Base-by-base conservation (phyloP, 2,113 vertebrate species). In the Gadus macrocephalus region DNA sequence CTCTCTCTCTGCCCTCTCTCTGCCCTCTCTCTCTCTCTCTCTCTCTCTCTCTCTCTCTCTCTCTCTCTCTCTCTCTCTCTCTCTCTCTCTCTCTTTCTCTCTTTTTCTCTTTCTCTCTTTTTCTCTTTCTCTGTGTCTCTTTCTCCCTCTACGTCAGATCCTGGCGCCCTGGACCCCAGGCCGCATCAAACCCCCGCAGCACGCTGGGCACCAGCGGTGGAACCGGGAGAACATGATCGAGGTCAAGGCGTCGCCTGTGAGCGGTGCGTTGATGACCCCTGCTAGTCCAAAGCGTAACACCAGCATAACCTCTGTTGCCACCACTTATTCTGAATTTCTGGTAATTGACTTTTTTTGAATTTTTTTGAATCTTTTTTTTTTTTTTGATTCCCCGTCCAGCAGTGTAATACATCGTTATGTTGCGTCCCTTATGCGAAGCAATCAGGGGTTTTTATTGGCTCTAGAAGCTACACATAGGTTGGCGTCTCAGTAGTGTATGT, bases 271-370 rank as follows among this genome's bases (percentile, higher is more conserved):
- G 89, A 88, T 82, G 81, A 83, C 82, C 77, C 78, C 80, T 66
- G 86, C 89, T 78, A 90, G 91, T 82, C 91, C 89, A 74, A 95
- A 92, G 85, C 91, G 75, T 83, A 94, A 92, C 93, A 81, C 90
- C 93, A 95, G 95, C 92, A 65, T 95, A 82, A 93, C 89, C 75
- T 96, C 95, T 91, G 94, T 95, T 83, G 94, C 94, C 94, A 95
- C 95, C 95, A 96, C 94, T 87, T 98, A 97, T 92, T 96, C 96
- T 70, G 92, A 96, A 87, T 97, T 98, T 94, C 94, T 92, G 96
- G 96, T 98, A 98, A 98, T 93, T 85, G 31, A n/a, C 78, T n/a
- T 71, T 89, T 92, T 96, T 49, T 49, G 94, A 92, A 25, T 1
- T 25, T 25, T 93, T 80, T 77, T 22, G 81, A 81, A 89, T 90